Evolutionary conservation across 2,888 invertebrate species (phyloP), one percentile per base, ranked within the genome.

Genomic region (Hyles lineata): DNA sequence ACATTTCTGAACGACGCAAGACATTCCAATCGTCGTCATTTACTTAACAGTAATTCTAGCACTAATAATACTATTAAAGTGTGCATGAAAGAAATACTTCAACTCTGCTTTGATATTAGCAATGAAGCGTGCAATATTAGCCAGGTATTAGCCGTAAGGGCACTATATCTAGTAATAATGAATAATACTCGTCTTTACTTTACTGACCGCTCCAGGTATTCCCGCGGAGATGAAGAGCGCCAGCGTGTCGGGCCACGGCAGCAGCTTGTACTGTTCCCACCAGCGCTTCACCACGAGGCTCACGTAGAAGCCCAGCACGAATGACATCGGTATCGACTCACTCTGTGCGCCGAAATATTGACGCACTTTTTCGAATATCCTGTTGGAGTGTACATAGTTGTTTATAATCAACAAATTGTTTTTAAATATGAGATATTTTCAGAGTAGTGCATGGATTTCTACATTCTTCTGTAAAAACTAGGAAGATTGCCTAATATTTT

Each of bases 281-380:
- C 98, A 99, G 83, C 99, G 95, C 87, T 97, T 97, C 80, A 99
- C 98, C 72, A 99, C 97, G 82, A 98, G 95, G 84, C 97, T 97
- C 78, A 99, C 98, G 94, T 98, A 99, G 95, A 99, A 99, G 74
- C 98, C 99, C 80, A 99, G 96, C 72, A 99, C 98, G 95, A 99
- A 99, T 50, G 98, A 98, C 97, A 99, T 97, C 59, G 99, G 99
- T 87, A 99, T 98, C 75, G 97, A 97, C 89, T 98, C 98, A 87
- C 97, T 97, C 90, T 98, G 98, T 83, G 97, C 96, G 74, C 97
- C 97, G 89, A 98, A 98, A 93, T 98, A 98, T 80, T 96, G 95
- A 60, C 97, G 97, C 72, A 98, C 96, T 90, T 96, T 97, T 92
- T 98, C 98, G 94, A 99, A 99, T 85, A 97, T 93, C 92, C 98